These are phyloP conservation scores for Gymnarchus niloticus DNA, from an alignment of 2,113 vertebrate genomes.

Conservation along the genomic window DNA sequence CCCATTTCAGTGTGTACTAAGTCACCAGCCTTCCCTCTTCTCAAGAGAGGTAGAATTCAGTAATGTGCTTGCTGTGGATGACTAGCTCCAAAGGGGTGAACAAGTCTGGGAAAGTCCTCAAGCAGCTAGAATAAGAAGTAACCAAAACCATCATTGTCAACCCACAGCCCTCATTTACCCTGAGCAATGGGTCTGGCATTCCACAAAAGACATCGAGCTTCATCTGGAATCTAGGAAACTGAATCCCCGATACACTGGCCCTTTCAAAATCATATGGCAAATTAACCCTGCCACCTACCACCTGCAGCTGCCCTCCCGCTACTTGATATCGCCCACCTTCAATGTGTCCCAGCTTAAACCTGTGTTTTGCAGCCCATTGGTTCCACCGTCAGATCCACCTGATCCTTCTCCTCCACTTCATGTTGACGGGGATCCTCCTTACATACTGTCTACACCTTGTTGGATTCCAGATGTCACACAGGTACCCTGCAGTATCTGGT, in stretches of 20 bases:
- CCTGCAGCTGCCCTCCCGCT: not conserved
- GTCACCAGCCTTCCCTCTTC: not conserved
- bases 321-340: not conserved
- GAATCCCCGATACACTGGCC: not conserved
- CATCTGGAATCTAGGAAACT: not conserved
- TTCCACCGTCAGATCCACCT: not conserved
- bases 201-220: not conserved
- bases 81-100: not conserved
- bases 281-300: not conserved
- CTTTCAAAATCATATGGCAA: not conserved
- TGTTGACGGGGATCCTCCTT: not conserved
- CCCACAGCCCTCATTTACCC: not conserved
- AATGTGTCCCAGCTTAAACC: not conserved
- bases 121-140: not conserved
- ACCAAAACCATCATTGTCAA: not conserved
- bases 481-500: not conserved
- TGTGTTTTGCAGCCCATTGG: not conserved
- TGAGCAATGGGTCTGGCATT: not conserved
- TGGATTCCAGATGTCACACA: not conserved
- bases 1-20: not conserved
- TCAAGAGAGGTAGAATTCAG: not conserved
- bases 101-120: not conserved
- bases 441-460: not conserved
- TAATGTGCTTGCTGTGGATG: not conserved
- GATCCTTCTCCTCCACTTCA: not conserved